Percentiles rank a stretch among this genome's conserved stretches.
These are phyloP conservation scores for Tragulus kanchil DNA, from an alignment of 2,113 vertebrate species.

Conservation along the genomic window DNA sequence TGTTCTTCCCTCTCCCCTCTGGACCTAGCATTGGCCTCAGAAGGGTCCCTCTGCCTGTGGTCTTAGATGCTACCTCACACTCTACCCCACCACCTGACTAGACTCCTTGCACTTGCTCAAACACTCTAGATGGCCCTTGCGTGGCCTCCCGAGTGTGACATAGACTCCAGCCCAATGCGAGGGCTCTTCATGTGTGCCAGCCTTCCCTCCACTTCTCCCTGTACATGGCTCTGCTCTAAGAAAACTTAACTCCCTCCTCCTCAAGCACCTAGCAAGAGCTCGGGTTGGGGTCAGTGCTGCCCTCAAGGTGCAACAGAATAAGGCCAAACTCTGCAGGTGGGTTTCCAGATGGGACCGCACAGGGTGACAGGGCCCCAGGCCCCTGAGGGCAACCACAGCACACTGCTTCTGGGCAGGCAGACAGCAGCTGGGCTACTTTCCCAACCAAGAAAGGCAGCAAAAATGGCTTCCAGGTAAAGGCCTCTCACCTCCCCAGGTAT, in stretches of 20 bases:
- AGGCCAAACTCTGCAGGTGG: conserved; percentile 12
- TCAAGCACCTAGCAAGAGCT: neutral
- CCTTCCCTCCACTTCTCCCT: neutral
- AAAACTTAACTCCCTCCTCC: neutral
- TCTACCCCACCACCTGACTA: neutral
- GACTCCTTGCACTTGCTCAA: neutral
- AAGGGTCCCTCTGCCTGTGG: neutral
- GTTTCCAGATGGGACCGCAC: neutral
- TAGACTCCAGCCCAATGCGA: neutral
- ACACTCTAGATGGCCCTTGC: neutral
- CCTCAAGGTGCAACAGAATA: neutral
- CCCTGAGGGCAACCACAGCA: neutral
- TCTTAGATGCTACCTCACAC: neutral
- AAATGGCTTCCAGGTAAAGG: neutral
- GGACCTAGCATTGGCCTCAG: neutral
- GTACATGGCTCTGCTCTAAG: neutral
- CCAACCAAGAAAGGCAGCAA: neutral
- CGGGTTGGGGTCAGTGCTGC: neutral
- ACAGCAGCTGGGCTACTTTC: neutral
- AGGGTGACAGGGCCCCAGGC: neutral
- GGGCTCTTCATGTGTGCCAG: neutral
- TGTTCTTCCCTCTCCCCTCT: neutral
- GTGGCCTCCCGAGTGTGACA: neutral
- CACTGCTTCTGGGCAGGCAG: neutral
- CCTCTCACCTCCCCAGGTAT: neutral